Percentiles rank a stretch among this genome's conserved stretches.
These are phyloP conservation scores for Chromobotia macracanthus DNA, from an alignment of 2,797 vertebrate species.

Conservation along the genomic window DNA sequence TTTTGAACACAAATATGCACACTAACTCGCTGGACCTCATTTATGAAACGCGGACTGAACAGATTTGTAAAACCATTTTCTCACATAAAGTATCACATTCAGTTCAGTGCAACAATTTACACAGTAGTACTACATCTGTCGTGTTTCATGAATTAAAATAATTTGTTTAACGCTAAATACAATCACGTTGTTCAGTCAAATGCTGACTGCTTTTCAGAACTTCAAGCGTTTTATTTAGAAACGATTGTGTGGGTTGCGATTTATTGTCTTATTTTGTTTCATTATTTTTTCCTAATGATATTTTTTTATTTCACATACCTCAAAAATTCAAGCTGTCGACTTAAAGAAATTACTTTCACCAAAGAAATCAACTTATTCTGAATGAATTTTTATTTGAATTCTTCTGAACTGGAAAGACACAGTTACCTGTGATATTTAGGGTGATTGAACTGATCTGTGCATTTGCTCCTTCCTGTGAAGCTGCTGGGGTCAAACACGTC, in stretches of 20 bases:
- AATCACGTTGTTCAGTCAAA: conserved; percentile 79
- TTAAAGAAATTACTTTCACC: too few relatives aligned
- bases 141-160: conserved; percentile 34
- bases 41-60: neutral
- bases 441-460: too few relatives aligned
- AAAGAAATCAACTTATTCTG: too few relatives aligned
- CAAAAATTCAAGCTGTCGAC: conserved; percentile 70
- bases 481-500: too few relatives aligned
- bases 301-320: conserved; percentile 78
- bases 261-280: conserved; percentile 64
- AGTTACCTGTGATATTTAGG: too few relatives aligned
- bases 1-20: conserved; percentile 49
- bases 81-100: neutral
- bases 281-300: conserved; percentile 19
- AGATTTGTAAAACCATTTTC: neutral
- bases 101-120: neutral
- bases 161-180: conserved; percentile 73
- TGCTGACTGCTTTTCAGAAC: conserved; percentile 78
- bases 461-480: too few relatives aligned
- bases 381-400: too few relatives aligned
- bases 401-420: too few relatives aligned
- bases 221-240: conserved; percentile 79
- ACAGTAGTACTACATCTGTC: conserved; percentile 33
- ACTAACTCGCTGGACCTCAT: neutral
- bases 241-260: conserved; percentile 58